phyloP scores from a whole-genome alignment of 1,140 invertebrate genomes.

The Cepaea nemoralis region DNA sequence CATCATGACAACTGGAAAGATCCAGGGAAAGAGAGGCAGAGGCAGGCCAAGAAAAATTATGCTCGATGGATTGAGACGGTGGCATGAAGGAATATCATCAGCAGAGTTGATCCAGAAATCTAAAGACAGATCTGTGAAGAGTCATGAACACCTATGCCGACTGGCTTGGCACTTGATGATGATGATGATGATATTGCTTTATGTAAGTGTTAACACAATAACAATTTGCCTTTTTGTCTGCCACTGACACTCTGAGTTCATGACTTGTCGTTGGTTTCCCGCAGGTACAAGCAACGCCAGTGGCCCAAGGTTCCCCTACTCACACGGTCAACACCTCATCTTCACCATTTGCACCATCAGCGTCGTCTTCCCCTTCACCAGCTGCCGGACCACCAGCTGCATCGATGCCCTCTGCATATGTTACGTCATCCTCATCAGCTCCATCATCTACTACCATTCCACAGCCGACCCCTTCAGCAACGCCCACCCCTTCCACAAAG shows the following conservation, averaged over 20 bases:
- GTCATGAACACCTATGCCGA: not conserved
- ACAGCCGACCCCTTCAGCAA: conserved; percentile 35
- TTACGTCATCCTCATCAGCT: conserved; percentile 24
- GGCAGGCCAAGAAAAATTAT: no score
- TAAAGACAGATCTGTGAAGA: not conserved
- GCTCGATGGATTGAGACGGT: no score
- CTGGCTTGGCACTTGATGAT: no score
- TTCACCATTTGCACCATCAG: conserved; percentile 35
- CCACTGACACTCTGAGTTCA: not conserved
- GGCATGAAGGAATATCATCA: no score
- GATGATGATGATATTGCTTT: no score
- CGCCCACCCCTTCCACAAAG: conserved; percentile 4
- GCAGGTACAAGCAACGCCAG: conserved; percentile 40
- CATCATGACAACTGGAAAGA: no score
- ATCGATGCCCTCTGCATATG: not conserved
- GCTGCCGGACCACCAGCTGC: conserved; percentile 27
- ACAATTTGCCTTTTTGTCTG: not conserved
- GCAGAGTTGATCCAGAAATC: no score
- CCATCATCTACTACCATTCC: not conserved
- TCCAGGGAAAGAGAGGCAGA: no score
- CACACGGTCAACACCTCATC: conserved; percentile 42
- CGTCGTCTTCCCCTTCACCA: conserved; percentile 20
- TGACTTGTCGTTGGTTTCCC: not conserved
- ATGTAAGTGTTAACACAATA: not conserved
- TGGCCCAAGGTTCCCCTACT: conserved; percentile 51